Evolutionary conservation across 2,888 invertebrate genomes (phyloP), one percentile per base, ranked within the genome.

Genomic region (Augochlorella aurata): DNA sequence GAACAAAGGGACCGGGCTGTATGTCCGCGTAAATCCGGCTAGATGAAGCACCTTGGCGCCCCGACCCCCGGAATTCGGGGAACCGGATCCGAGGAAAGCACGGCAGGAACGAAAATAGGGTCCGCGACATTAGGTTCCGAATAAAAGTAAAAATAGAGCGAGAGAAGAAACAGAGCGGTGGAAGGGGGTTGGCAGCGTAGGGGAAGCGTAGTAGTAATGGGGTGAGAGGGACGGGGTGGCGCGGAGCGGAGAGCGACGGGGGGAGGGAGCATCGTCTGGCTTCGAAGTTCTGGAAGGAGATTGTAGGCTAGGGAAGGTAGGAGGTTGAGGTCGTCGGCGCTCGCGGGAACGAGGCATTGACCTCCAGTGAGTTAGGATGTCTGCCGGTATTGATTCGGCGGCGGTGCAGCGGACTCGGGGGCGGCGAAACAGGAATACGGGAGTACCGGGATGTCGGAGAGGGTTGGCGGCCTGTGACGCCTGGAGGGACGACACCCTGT

Each of bases 331-430:
- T 94, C 94, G 95, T 94, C 94, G 94, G 94, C 94, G 94, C 94
- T 94, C 94, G 94, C 94, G 94, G 94, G 93, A 92, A 94, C 94
- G 94, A 95, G 95, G 95, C 95, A 95, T 95, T 95, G 95, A 95
- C 95, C 95, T 93, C 93, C 90, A 93, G 92, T 91, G 93, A 92
- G 93, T 92, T 92, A 94, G 94, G 94, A 94, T 94, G 94, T 94
- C 94, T 94, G 94, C 94, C 93, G 94, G 93, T 94, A 94, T 94
- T 95, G 95, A 94, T 94, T 94, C 92, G 91, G 82, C 87, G 89
- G 89, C 88, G 90, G 88, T 88, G 91, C 91, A 89, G 90, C 87
- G 85, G 88, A 83, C 90, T 87, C 89, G 88, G 88, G 88, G 88
- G 87, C 80, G 90, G 90, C 81, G 88, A 88, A 90, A 91, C 87